A percentile compares a stretch with the other conserved stretches of the same genome.
Conservation (phyloP, 2,888 invertebrate genomes). For the Lutraria lutraria region DNA sequence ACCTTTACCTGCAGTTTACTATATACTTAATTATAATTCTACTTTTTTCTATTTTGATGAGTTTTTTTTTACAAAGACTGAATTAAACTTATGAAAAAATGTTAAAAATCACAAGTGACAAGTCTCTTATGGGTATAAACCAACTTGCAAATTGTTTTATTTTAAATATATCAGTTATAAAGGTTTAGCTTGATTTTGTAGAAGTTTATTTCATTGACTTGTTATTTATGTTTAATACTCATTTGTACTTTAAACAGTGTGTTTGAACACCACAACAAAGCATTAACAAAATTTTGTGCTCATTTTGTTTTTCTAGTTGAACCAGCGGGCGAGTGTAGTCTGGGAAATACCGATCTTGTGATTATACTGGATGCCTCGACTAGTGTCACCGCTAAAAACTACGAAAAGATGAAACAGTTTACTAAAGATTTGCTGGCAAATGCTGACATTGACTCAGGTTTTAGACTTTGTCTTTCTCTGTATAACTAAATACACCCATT, state of each 20-base stretch:
- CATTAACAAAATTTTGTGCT: neutral
- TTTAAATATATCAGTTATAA: neutral
- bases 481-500: no score
- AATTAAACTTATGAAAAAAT: no score
- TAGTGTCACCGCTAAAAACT: constrained; percentile 81
- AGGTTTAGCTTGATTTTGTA: constrained; percentile 14
- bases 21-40: no score
- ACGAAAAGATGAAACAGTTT: constrained; percentile 76
- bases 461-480: neutral
- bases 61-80: no score
- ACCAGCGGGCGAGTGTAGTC: constrained; percentile 36
- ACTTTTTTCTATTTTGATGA: no score
- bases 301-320: constrained; percentile 23
- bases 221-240: neutral
- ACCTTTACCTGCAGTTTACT: no score
- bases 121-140: neutral
- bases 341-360: constrained; percentile 77
- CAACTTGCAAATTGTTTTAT: constrained; percentile 13
- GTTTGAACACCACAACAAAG: neutral
- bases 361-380: constrained; percentile 84
- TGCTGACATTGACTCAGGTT: constrained; percentile 80
- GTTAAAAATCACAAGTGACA: neutral
- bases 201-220: neutral
- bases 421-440: constrained; percentile 76
- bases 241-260: neutral